Base-by-base conservation (phyloP, 1,140 invertebrate species). In the Hyposmocoma kahamanoa region DNA sequence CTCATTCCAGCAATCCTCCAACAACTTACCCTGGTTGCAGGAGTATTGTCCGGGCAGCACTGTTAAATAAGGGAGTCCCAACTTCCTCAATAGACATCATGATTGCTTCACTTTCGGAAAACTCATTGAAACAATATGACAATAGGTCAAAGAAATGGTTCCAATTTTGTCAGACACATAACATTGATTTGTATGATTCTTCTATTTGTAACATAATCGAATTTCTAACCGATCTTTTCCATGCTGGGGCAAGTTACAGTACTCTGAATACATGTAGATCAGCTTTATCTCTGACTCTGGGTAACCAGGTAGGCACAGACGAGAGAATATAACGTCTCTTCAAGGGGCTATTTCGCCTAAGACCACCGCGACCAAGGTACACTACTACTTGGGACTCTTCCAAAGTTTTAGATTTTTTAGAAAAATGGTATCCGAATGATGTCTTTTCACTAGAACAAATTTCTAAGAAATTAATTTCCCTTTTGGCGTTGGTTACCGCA, bases 211-310 rank as follows among this genome's bases (percentile, higher is more conserved):
- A 3, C 18, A 18, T 51, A 22, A 22, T 51, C 1, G 0, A 26
- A n/a, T 51, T 51, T 38, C 18, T 45, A 13, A 36, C 42, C 5
- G 36, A 43, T 11, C 9, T 36, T 5, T 43, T 42, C 22, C 20
- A 36, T 34, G 6, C 10, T 2, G 42, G 28, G 3, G 42, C 26
- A 3, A n/a, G 21, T 10, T 43, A 44, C 36, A 21, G 42, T 13
- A 42, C 26, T 8, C 36, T 39, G 13, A 39, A 39, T 20, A 39
- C 17, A 5, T 39, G 15, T 39, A 8, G 36, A 18, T 39, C 36
- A 19, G 36, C 36, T 5, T 2, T 39, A 19, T 18, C 15, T 18
- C 20, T 39, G 19, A 39, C 20, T 18, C 4, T 39, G 17, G 36
- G 36, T 19, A 5, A 18, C 10, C 19, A 18, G 18, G 18, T 39